Percentiles rank a stretch among this genome's conserved stretches.
These are phyloP conservation scores for Macrotrachela quadricornifera DNA, from an alignment of 1,140 invertebrate species.

Conservation along the genomic window DNA sequence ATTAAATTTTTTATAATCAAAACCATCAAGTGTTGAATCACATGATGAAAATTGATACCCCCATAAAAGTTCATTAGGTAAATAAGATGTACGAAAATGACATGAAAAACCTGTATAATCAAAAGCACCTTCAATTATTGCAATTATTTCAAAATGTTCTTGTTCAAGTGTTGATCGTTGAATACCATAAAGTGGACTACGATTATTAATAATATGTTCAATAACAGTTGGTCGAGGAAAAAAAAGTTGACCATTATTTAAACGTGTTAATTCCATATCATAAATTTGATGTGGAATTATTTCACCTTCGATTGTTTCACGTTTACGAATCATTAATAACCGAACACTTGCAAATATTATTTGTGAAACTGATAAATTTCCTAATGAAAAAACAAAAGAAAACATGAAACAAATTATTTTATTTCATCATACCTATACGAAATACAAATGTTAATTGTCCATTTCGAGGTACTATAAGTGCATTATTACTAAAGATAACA, in stretches of 20 bases:
- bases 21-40: too few relatives aligned
- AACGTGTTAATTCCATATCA: conserved; percentile 13
- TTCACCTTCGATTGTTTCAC: conserved; percentile 1
- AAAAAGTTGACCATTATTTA: conserved; percentile 3
- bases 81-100: conserved; percentile 66
- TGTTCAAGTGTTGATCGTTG: too few relatives aligned
- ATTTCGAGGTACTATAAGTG: conserved; percentile 1
- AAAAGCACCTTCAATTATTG: conserved; percentile 32
- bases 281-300: conserved; percentile 4
- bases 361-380: conserved; percentile 2
- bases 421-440: too few relatives aligned
- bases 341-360: background rate
- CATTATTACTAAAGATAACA: conserved; percentile 1
- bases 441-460: conserved; percentile 1
- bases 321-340: conserved; percentile 1
- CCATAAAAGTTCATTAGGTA: conserved; percentile 78
- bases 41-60: conserved; percentile 50
- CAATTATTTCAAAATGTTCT: conserved; percentile 4
- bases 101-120: conserved; percentile 28
- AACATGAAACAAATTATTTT: too few relatives aligned
- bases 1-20: too few relatives aligned
- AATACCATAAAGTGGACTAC: conserved; percentile 16
- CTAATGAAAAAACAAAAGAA: conserved; percentile 3
- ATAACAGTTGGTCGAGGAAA: conserved; percentile 12
- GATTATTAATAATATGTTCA: conserved; percentile 13